These are phyloP conservation scores for Trachurus trachurus DNA, from an alignment of 2,797 vertebrate species.

Conservation along the genomic window DNA sequence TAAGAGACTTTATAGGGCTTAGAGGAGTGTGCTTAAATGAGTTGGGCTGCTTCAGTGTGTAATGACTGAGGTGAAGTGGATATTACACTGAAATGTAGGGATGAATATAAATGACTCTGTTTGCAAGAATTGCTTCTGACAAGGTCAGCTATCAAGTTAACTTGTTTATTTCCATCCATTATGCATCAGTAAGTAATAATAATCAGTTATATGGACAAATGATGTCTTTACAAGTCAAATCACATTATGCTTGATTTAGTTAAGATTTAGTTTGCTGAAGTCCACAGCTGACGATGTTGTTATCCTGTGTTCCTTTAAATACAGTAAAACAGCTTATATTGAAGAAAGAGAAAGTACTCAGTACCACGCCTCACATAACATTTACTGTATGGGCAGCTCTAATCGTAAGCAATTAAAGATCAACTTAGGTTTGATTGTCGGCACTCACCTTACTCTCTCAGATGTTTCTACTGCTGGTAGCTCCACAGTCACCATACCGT, in stretches of 20 bases:
- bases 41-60: constrained; percentile 50
- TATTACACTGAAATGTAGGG: constrained; percentile 58
- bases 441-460: constrained; percentile 92
- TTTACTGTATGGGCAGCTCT: rapidly evolving
- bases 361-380: too few relatives aligned
- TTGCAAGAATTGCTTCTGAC: constrained; percentile 48
- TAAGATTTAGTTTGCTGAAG: not conserved
- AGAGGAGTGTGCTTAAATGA: constrained; percentile 60
- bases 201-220: constrained; percentile 3
- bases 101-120: constrained; percentile 60
- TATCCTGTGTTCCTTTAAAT: not conserved
- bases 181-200: constrained; percentile 26
- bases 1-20: constrained; percentile 69
- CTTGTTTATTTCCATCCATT: constrained; percentile 53
- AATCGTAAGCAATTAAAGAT: not conserved
- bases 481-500: constrained; percentile 97
- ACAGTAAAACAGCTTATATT: not conserved
- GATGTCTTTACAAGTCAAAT: constrained; percentile 27
- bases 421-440: not conserved
- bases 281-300: not conserved
- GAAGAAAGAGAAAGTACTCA: not conserved
- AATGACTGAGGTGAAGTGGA: constrained; percentile 68
- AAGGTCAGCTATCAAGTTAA: constrained; percentile 48
- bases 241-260: constrained; percentile 17
- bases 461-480: constrained; percentile 93